Evolutionary conservation across 2,888 invertebrate species (phyloP).

Genomic region (Aleiodes alternator): DNA sequence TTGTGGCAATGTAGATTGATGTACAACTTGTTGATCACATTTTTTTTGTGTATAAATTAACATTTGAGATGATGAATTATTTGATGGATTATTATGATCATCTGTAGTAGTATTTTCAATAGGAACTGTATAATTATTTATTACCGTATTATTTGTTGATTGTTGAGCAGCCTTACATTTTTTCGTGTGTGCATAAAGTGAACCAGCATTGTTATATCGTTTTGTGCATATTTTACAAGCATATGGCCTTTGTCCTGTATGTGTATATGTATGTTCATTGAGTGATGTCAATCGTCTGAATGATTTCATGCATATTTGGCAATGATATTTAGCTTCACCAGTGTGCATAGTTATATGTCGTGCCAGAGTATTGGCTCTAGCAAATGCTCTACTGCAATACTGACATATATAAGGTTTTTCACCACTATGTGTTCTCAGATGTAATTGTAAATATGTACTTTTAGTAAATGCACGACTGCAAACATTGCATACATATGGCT

Average conservation of each 20-base stretch:
- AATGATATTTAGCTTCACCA: constrained; percentile 72
- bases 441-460: constrained; percentile 70
- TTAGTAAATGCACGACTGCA: constrained; percentile 71
- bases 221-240: constrained; percentile 72
- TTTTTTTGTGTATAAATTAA: constrained; percentile 67
- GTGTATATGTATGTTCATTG: constrained; percentile 71
- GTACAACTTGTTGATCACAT: constrained; percentile 40
- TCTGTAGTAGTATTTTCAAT: constrained; percentile 51
- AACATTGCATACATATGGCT: constrained; percentile 70
- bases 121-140: constrained; percentile 48
- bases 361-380: constrained; percentile 70
- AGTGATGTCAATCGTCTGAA: constrained; percentile 70
- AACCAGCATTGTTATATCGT: constrained; percentile 68
- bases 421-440: constrained; percentile 70
- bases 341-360: constrained; percentile 73
- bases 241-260: constrained; percentile 71
- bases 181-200: constrained; percentile 71
- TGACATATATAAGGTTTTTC: constrained; percentile 73
- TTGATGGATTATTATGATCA: constrained; percentile 51
- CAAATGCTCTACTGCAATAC: constrained; percentile 71
- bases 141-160: constrained; percentile 49
- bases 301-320: constrained; percentile 70
- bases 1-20: constrained; percentile 57
- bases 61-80: constrained; percentile 54
- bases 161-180: constrained; percentile 70